These are phyloP conservation scores for Eubasilissa splendida DNA, from an alignment of 2,888 invertebrate genomes.

Conservation along the genomic window DNA sequence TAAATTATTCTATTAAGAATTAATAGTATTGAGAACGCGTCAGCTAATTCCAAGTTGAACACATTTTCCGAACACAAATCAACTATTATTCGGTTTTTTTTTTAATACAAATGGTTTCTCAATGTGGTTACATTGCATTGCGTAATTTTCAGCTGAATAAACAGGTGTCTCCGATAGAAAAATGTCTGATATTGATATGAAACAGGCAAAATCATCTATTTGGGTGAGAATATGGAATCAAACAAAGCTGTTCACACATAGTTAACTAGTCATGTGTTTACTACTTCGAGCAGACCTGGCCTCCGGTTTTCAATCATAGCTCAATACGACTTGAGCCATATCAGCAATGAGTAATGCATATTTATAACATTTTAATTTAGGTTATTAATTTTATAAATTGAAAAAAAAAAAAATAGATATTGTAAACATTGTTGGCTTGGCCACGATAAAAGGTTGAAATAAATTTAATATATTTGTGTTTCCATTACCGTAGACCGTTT, in stretches of 20 bases:
- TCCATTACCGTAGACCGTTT: no score
- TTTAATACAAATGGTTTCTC: slow-evolving; percentile 1
- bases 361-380: no score
- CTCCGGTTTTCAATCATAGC: slow-evolving; percentile 22
- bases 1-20: no score
- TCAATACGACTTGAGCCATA: no score
- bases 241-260: slow-evolving; percentile 17
- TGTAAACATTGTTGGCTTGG: no score
- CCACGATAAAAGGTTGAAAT: no score
- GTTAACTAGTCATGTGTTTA: not conserved
- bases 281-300: not conserved
- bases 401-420: no score
- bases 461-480: no score
- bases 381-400: no score
- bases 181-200: slow-evolving; percentile 29
- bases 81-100: not conserved
- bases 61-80: slow-evolving; percentile 6
- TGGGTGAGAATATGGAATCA: not conserved
- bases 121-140: not conserved
- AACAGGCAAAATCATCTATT: slow-evolving; percentile 34
- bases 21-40: not conserved
- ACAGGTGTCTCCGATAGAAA: slow-evolving; percentile 21
- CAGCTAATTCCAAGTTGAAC: not conserved
- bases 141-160: slow-evolving; percentile 28
- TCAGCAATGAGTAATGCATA: no score